Evolutionary conservation across 2,113 vertebrate genomes (phyloP).

Genomic region (Mustelus asterias): DNA sequence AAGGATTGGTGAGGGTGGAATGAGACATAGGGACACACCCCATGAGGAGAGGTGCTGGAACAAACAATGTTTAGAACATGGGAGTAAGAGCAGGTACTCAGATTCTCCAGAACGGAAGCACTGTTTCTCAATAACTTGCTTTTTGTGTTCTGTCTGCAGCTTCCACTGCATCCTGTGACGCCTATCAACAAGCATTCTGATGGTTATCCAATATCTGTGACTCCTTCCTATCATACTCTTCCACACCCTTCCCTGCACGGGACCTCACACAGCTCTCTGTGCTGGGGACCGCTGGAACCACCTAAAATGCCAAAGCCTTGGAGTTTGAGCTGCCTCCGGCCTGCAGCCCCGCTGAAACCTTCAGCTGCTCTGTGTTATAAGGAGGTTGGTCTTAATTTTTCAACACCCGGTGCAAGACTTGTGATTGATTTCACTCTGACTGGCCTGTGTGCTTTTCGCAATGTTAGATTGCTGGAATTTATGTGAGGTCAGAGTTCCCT

Average conservation of each 20-base stretch:
- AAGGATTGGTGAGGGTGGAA: too few relatives aligned
- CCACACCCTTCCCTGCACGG: constrained; percentile 92
- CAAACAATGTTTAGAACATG: not conserved
- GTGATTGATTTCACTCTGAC: not conserved
- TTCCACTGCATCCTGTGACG: constrained; percentile 87
- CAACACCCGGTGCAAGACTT: not conserved
- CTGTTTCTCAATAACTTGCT: not conserved
- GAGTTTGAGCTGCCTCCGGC: constrained; percentile 94
- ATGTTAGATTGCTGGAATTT: not conserved
- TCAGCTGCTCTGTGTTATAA: constrained; percentile 97
- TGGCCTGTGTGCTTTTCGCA: not conserved
- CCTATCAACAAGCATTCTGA: constrained; percentile 88
- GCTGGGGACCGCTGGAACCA: constrained; percentile 93
- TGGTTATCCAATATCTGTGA: constrained; percentile 75
- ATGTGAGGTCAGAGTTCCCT: not conserved
- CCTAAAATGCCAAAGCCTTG: constrained; percentile 95
- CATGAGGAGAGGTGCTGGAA: not conserved
- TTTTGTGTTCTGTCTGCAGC: constrained; percentile 56
- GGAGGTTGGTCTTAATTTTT: constrained; percentile 66
- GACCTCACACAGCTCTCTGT: constrained; percentile 82
- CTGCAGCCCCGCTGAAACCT: constrained; percentile 82
- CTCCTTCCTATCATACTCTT: constrained; percentile 91
- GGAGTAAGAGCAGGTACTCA: not conserved
- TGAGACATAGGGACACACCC: not conserved
- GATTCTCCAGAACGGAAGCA: not conserved